phyloP scores from a whole-genome alignment of 2,797 vertebrate species.

The Psittacula derbiana region DNA sequence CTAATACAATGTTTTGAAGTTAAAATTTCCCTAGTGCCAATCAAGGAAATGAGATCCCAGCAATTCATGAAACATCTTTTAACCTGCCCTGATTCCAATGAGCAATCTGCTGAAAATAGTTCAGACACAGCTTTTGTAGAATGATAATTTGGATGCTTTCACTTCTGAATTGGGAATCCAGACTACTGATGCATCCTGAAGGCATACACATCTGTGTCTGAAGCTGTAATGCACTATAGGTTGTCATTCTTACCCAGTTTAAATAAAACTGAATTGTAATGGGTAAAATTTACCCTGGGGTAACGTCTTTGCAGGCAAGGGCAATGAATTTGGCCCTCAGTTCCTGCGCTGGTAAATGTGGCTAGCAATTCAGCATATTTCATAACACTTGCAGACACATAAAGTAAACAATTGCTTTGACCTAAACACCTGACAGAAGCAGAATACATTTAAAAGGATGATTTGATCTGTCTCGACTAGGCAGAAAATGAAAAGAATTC shows the following conservation, averaged over 20 bases:
- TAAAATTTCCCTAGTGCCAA: not conserved
- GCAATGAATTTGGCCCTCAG: not conserved
- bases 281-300: not conserved
- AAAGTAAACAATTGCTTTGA: conserved; percentile 28
- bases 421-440: not conserved
- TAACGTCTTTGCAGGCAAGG: not conserved
- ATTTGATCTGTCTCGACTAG: not conserved
- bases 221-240: not conserved
- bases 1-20: not conserved
- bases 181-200: conserved; percentile 16
- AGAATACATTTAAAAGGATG: conserved; percentile 7
- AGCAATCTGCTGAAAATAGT: conserved; percentile 18
- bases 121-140: conserved; percentile 20
- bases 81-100: conserved; percentile 7
- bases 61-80: not conserved
- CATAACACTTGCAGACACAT: not conserved
- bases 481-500: not conserved
- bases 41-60: not conserved
- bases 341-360: not conserved
- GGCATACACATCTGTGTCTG: conserved; percentile 48
- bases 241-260: not conserved
- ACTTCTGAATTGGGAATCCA: conserved; percentile 19
- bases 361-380: conserved; percentile 16
- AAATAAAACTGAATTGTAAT: not conserved
- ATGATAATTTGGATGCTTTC: conserved; percentile 27